Base-by-base conservation (phyloP, 2,888 invertebrate species). In the Andrena hattorfiana region DNA sequence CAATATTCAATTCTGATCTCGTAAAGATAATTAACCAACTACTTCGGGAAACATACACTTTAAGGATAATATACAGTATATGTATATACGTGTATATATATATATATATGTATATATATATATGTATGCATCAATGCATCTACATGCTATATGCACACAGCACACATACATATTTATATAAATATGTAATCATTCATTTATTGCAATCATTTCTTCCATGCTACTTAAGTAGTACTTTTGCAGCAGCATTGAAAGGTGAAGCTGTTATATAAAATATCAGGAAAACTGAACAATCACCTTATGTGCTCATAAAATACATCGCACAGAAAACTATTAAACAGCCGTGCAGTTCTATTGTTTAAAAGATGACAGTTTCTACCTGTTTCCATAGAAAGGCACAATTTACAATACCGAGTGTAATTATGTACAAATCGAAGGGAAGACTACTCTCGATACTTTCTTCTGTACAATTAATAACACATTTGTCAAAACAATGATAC, bases 401-500 rank as follows among this genome's bases (percentile, higher is more conserved):
- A 70, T 64, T 69, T 64, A 59, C 16, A 26, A 70, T 51, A 56
- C 28, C 32, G 10, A 48, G 56, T 54, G 10, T 20, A 42, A 35
- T 35, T 42, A 35, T n/a, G 8, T 13, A 35, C 4, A 49, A 54
- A 32, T 23, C 20, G 20, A 28, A 42, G 23, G 5, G 16, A 78
- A 32, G 16, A 63, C 42, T 62, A 30, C 60, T 42, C 5, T 13
- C n/a, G n/a, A 56, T 35, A 35, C 54, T 62, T 48, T 30, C 8
- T 48, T n/a, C 5, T 51, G 70, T 20, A 10, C 13, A 16, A 20
- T 16, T 23, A 62, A 54, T n/a, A 51, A 48, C 7, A 48, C 10
- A 62, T 54, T 69, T 23, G 20, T 64, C n/a, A 42, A 64, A 69
- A 60, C 64, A 56, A 71, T n/a, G 7, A 35, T 71, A 81, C 82